A percentile compares a stretch with the other conserved stretches of the same genome.
Conservation (phyloP, 2,888 invertebrate genomes). For the Sturmia bella region DNA sequence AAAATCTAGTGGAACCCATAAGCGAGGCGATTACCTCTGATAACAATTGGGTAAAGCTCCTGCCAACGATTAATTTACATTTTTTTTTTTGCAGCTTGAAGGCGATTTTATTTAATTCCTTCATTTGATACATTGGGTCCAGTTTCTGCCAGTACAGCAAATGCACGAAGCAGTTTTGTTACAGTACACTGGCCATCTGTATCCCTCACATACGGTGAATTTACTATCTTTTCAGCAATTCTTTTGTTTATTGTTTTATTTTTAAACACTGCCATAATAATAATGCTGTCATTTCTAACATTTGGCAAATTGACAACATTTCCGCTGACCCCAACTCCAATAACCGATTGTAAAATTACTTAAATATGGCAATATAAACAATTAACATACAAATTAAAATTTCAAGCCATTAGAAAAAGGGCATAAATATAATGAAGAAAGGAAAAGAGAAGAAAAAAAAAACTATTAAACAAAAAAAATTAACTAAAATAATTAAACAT, state of each 20-base stretch:
- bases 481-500: slow-evolving; percentile 12
- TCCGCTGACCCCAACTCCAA: slow-evolving; percentile 59
- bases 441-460: neutral
- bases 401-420: slow-evolving; percentile 47
- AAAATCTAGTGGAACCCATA: too few relatives aligned
- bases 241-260: neutral
- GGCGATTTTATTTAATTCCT: too few relatives aligned
- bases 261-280: slow-evolving; percentile 18
- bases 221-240: slow-evolving; percentile 8
- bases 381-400: slow-evolving; percentile 32
- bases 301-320: slow-evolving; percentile 65
- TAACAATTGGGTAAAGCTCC: too few relatives aligned
- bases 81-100: too few relatives aligned
- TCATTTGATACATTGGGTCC: too few relatives aligned
- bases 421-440: slow-evolving; percentile 24
- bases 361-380: slow-evolving; percentile 52
- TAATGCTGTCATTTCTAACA: slow-evolving; percentile 20
- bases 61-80: too few relatives aligned
- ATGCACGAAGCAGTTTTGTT: neutral
- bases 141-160: too few relatives aligned
- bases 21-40: too few relatives aligned
- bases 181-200: too few relatives aligned
- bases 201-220: neutral
- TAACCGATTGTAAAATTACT: slow-evolving; percentile 29
- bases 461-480: neutral